Evolutionary conservation across 37 sponge, comb jelly and placozoan species (phyloP).

Genomic region (Bolinopsis microptera): DNA sequence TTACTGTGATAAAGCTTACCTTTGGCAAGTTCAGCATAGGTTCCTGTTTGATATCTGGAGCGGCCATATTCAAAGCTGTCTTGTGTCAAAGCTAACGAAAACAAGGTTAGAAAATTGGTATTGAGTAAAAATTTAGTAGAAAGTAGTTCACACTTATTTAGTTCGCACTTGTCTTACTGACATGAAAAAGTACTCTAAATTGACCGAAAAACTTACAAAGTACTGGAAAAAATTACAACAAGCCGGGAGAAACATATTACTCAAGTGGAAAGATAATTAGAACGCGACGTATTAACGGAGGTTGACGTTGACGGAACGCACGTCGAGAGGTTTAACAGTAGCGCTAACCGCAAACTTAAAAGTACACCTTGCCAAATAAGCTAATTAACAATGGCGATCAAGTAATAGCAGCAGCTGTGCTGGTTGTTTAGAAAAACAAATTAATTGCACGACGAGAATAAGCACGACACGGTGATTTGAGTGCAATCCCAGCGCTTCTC

Average conservation of each 20-base stretch:
- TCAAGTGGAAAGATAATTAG: not conserved
- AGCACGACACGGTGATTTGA: not conserved
- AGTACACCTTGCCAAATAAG: not conserved
- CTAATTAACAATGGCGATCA: not conserved
- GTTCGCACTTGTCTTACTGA: no score
- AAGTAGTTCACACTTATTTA: no score
- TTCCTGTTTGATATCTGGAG: slow-evolving; percentile 42
- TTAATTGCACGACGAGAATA: slow-evolving; percentile 18
- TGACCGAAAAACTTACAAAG: no score
- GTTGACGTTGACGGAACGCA: not conserved
- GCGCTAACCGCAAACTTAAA: not conserved
- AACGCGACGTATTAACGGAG: not conserved
- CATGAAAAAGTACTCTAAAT: no score
- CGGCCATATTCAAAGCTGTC: slow-evolving; percentile 13
- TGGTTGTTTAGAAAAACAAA: not conserved
- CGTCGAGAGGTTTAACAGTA: not conserved
- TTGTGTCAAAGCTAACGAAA: not conserved
- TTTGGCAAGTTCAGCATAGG: slow-evolving; percentile 3
- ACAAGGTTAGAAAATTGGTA: not conserved
- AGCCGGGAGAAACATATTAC: no score
- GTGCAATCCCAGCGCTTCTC: not conserved
- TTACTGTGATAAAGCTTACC: not conserved
- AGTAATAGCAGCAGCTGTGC: not conserved
- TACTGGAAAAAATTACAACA: no score
- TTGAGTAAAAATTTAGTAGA: no score